Evolutionary conservation across 2,113 vertebrate genomes (phyloP).

Genomic region (Brachionichthys hirsutus): DNA sequence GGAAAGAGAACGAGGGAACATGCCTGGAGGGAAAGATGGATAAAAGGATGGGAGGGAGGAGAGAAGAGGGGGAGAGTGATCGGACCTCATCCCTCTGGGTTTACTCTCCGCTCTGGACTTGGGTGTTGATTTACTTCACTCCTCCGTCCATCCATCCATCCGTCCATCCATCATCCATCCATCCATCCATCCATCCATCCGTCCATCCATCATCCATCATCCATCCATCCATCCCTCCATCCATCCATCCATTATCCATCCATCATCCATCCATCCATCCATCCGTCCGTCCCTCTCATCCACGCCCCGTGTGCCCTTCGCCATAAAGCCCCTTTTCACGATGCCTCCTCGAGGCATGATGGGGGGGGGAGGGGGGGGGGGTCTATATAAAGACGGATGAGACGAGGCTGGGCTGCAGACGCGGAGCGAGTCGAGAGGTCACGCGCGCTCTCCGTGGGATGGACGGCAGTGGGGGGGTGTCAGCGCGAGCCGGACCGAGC

Average conservation of each 20-base stretch:
- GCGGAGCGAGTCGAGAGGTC: conserved; percentile 43
- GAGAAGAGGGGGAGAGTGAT: conserved; percentile 3
- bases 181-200: conserved; percentile 30
- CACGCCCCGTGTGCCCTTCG: conserved; percentile 41
- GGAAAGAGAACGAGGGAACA: conserved; percentile 42
- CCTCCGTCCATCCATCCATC: conserved; percentile 28
- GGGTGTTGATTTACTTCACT: conserved; percentile 39
- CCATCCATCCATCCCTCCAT: conserved; percentile 29
- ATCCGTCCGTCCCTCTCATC: conserved; percentile 12
- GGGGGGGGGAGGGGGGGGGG: conserved; percentile 58
- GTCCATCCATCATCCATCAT: neutral
- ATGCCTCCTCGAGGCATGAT: conserved; percentile 63
- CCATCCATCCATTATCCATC: neutral
- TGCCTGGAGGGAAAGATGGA: conserved; percentile 39
- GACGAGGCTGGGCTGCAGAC: conserved; percentile 27
- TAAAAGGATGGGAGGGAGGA: conserved; percentile 13
- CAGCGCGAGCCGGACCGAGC: neutral
- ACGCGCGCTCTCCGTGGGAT: conserved; percentile 9
- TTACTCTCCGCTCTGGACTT: conserved; percentile 15
- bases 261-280: conserved; percentile 27
- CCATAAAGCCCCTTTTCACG: conserved; percentile 48
- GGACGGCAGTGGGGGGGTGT: conserved; percentile 9
- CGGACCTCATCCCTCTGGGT: conserved; percentile 45
- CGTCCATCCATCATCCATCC: conserved; percentile 20
- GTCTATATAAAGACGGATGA: conserved; percentile 64